Evolutionary conservation across 2,113 vertebrate species (phyloP), one percentile per base, ranked within the genome.

Genomic region (Addax nasomaculatus): DNA sequence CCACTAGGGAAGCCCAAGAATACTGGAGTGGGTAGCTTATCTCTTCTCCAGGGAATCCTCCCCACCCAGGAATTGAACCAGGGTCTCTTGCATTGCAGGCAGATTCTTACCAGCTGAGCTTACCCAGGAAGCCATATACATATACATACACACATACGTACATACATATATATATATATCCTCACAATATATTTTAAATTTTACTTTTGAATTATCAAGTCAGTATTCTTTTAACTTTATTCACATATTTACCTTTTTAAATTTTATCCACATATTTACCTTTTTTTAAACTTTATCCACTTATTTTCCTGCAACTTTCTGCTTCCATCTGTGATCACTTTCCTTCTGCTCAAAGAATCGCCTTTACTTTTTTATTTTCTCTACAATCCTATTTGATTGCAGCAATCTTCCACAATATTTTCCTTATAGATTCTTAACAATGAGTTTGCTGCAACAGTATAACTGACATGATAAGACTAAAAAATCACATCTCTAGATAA

Each of bases 401-500:
- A 79, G 43, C 47, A 90, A 67, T 70, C 30, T 53, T 78, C 25
- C 27, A 2, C 8, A 33, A n/a, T 80, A 53, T 58, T 55, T 96
- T 81, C 53, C 57, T 73, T 57, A 90, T 1, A 90, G 21, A 86
- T 3, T 51, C 36, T 39, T 96, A 90, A 90, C 58, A 58, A 78
- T 76, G 45, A 88, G 45, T 95, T 84, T 90, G 43, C 49, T 84
- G 17, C 14, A 84, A 85, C 8, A 47, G 62, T 76, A 43, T 53
- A n/a, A 64, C 30, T 62, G 55, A 97, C 25, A 43, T 7, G n/a
- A 1, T 45, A 73, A 89, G 64, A 85, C 47, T 78, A 47, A 70
- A 92, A 96, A 91, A 55, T 33, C 53, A 67, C 6, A 78, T 8
- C 2, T 85, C 2, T 73, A 81, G 58, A 85, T 91, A 85, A 95